phyloP scores from a whole-genome alignment of 2,797 vertebrate genomes.

The Hippocampus kuda region DNA sequence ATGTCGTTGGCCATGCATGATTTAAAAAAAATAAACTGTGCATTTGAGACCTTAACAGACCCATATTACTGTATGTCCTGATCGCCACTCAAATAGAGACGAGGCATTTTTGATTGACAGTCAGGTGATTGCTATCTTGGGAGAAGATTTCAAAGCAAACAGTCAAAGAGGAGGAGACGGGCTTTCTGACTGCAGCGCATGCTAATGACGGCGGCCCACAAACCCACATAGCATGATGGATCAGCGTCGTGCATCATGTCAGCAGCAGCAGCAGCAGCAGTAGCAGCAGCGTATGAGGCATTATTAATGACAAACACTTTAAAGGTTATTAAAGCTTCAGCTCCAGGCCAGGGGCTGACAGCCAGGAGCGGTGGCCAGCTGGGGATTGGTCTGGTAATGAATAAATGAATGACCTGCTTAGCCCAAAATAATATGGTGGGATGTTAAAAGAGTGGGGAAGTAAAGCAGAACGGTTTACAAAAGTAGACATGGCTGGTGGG shows the following conservation, averaged over 20 bases:
- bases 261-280: slow-evolving; percentile 13
- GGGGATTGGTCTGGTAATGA: slow-evolving; percentile 51
- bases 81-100: not conserved
- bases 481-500: slow-evolving; percentile 12
- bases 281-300: not conserved
- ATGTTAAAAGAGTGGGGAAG: slow-evolving; percentile 32
- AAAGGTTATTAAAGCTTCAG: slow-evolving; percentile 48
- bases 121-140: slow-evolving; percentile 40
- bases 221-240: slow-evolving; percentile 42
- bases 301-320: slow-evolving; percentile 61
- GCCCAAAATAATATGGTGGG: slow-evolving; percentile 46
- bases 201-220: slow-evolving; percentile 46
- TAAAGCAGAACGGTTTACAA: slow-evolving; percentile 18
- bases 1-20: too few relatives aligned
- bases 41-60: not conserved
- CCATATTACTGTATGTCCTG: not conserved
- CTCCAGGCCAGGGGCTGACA: slow-evolving; percentile 20
- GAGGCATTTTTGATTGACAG: slow-evolving; percentile 10
- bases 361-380: slow-evolving; percentile 27
- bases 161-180: not conserved
- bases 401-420: slow-evolving; percentile 57
- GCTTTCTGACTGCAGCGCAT: slow-evolving; percentile 7
- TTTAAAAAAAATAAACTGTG: too few relatives aligned
- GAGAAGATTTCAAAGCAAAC: not conserved
- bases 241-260: slow-evolving; percentile 32